Conservation (phyloP, 1,140 invertebrate species). For the Pseudoatta argentina region DNA sequence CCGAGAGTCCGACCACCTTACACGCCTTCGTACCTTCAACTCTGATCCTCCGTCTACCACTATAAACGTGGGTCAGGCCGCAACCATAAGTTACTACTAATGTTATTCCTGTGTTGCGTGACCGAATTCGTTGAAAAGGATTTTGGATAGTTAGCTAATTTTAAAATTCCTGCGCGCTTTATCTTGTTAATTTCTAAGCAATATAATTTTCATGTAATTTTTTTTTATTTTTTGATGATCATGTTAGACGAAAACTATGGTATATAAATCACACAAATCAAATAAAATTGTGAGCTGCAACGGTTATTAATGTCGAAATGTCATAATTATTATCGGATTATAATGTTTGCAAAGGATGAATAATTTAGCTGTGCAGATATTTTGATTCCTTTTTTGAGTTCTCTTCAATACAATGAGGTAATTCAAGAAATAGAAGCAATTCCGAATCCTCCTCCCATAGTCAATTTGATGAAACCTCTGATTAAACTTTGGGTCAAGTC, state of each 20-base stretch:
- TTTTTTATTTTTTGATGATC: conserved; percentile 40
- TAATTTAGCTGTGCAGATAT: too few relatives aligned
- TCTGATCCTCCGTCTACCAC: conserved; percentile 47
- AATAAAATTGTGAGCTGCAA: too few relatives aligned
- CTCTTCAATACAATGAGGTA: too few relatives aligned
- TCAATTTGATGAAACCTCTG: too few relatives aligned
- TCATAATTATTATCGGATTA: too few relatives aligned
- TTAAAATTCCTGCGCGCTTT: conserved; percentile 20
- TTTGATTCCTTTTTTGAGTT: too few relatives aligned
- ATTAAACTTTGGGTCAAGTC: too few relatives aligned
- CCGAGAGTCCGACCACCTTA: conserved; percentile 61
- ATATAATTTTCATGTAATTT: conserved; percentile 62
- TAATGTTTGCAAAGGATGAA: too few relatives aligned
- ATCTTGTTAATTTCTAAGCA: not conserved
- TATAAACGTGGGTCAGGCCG: conserved; percentile 75
- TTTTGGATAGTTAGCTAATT: not conserved
- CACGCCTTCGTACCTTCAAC: conserved; percentile 65
- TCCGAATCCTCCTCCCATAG: too few relatives aligned
- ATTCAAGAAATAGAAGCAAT: too few relatives aligned
- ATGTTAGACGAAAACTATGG: not conserved
- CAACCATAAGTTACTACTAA: conserved; percentile 86
- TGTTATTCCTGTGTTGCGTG: conserved; percentile 84
- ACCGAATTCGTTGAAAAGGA: conserved; percentile 5
- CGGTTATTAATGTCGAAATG: too few relatives aligned
- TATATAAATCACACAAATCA: not conserved